Percentiles rank a stretch among this genome's conserved stretches.
Evolutionary conservation across 2,888 invertebrate species (phyloP).

Genomic region (Deilephila elpenor): DNA sequence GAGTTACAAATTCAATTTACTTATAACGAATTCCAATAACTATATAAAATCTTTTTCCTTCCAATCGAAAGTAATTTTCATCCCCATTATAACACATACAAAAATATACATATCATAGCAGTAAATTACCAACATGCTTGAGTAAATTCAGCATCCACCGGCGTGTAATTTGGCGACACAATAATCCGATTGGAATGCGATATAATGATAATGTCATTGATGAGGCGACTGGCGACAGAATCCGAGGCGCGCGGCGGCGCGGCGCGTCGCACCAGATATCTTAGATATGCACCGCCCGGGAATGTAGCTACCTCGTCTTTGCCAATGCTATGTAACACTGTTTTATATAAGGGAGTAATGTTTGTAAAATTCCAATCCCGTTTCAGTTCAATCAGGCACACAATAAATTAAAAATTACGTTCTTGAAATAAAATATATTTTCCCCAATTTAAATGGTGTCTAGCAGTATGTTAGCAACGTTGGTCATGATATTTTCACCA

Average conservation of each 20-base stretch:
- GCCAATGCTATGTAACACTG: conserved; percentile 39
- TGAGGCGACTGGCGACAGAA: conserved; percentile 32
- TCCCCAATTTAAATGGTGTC: too few relatives aligned
- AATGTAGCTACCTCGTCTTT: conserved; percentile 28
- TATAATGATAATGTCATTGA: conserved; percentile 32
- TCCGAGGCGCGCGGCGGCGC: conserved; percentile 31
- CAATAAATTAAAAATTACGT: too few relatives aligned
- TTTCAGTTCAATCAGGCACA: too few relatives aligned
- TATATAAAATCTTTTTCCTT: too few relatives aligned
- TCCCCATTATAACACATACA: too few relatives aligned
- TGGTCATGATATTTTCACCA: too few relatives aligned
- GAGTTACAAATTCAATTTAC: too few relatives aligned
- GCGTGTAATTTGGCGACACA: conserved; percentile 25
- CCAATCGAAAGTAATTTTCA: too few relatives aligned
- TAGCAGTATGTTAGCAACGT: too few relatives aligned
- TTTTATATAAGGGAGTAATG: conserved; percentile 22
- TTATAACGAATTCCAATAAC: too few relatives aligned
- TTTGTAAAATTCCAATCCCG: background rate
- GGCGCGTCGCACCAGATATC: conserved; percentile 47
- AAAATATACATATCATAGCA: background rate
- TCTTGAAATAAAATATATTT: too few relatives aligned
- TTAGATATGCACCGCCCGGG: conserved; percentile 57
- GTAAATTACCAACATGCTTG: background rate
- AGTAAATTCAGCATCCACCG: conserved; percentile 8
- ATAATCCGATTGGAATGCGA: conserved; percentile 35